phyloP scores from a whole-genome alignment of 2,888 invertebrate genomes.

The Erebia aethiops region DNA sequence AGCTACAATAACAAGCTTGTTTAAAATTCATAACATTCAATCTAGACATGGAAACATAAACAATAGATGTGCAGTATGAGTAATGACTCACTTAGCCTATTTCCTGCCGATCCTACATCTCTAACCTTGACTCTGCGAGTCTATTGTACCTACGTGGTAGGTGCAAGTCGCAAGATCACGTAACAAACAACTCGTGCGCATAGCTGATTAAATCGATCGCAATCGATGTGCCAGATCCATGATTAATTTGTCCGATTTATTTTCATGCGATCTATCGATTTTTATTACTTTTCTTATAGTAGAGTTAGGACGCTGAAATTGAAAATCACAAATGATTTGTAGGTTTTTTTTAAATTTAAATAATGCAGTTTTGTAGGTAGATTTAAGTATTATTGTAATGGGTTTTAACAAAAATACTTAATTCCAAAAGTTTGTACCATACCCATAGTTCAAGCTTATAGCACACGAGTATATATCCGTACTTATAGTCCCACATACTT shows the following conservation, averaged over 20 bases:
- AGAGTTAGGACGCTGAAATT: no score
- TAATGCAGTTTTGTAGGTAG: no score
- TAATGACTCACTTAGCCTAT: slow-evolving; percentile 27
- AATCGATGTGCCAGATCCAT: no score
- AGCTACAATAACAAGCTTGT: neutral
- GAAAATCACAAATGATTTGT: no score
- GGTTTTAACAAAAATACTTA: no score
- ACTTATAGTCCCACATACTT: no score
- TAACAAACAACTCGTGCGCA: slow-evolving; percentile 9
- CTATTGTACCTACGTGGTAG: neutral
- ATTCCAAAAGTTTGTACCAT: no score
- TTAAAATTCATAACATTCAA: neutral
- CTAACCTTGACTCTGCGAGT: slow-evolving; percentile 20
- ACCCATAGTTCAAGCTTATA: no score
- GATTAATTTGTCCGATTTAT: no score
- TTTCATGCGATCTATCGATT: slow-evolving; percentile 1
- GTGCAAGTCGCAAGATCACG: neutral
- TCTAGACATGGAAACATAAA: slow-evolving; percentile 5
- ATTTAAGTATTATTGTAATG: no score
- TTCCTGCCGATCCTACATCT: slow-evolving; percentile 33
- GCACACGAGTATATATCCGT: no score
- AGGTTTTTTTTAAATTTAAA: no score
- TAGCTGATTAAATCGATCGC: neutral
- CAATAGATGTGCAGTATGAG: neutral
- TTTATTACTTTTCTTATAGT: neutral